Base-by-base conservation (phyloP, 1,140 invertebrate genomes). In the Zaprionus kolodkinae region DNA sequence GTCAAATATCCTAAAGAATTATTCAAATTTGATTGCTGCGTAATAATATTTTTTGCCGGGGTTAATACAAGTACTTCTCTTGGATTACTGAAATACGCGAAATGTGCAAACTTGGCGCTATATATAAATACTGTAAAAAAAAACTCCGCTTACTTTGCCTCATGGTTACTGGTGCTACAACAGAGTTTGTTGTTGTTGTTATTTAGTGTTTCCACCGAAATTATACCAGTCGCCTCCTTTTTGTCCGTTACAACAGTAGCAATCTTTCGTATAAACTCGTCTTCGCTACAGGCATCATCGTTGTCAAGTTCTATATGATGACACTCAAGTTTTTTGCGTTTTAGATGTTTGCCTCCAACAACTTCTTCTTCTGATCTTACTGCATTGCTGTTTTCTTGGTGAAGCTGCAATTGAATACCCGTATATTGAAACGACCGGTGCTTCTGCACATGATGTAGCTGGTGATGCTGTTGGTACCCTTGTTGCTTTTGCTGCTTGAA, bases 261-360 rank as follows among this genome's bases (percentile, higher is more conserved):
- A 59, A 92, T 92, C 72, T 92, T 92, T 17, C 85, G 72, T 50
- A 92, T 92, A 17, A 92, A 92, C 63, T 91, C 91, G 66, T 92
- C 91, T 62, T 92, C 91, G 68, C 91, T 92, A 73, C 95, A 96
- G 33, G 94, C 94, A 76, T 96, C 94, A 76, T 96, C 95, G 60
- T 95, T 95, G 89, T 96, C 95, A 40, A 95, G 81, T 89, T 92
- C 86, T 27, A 92, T 74, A 27, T 95, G 95, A 50, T 78, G 95
- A 95, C 63, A 95, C 93, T 95, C 95, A 84, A 95, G 93, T 82
- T 94, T 94, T 68, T 93, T 93, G 60, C 94, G 93, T 86, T 96
- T 96, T 3, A 94, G 66, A 12, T 79, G 67, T 52, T 89, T 88
- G 48, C 7, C 40, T 45, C n/a, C 40, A 45, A n/a, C 40, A 15